Conservation (phyloP, 2,113 vertebrate genomes). For the Agelaius phoeniceus region DNA sequence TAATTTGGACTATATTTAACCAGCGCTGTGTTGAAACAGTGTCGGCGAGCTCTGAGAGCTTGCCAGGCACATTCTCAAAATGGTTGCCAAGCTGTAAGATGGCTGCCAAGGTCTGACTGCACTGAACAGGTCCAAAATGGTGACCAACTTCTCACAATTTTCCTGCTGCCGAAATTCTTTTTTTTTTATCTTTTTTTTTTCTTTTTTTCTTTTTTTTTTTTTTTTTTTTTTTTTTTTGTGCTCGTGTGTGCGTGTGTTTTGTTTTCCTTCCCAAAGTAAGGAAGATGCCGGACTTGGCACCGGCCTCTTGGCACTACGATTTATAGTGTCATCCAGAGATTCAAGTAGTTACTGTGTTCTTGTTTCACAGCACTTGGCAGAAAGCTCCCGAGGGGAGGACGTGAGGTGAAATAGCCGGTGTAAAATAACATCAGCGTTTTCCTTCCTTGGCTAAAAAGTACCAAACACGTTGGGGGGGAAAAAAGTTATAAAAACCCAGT, state of each 20-base stretch:
- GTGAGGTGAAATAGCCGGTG: conserved; percentile 70
- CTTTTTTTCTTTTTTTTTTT: background rate
- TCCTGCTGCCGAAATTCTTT: background rate
- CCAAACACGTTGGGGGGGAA: background rate
- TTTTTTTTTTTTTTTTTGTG: background rate
- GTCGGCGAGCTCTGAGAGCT: conserved; percentile 81
- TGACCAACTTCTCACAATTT: conserved; percentile 68
- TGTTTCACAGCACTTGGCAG: conserved; percentile 81
- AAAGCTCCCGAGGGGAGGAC: conserved; percentile 66
- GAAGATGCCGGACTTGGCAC: conserved; percentile 88
- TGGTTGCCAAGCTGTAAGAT: conserved; percentile 99
- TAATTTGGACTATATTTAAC: conserved; percentile 76
- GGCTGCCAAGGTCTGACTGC: conserved; percentile 89
- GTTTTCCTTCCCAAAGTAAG: conserved; percentile 61
- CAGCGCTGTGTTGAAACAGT: conserved; percentile 79
- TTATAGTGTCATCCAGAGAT: conserved; percentile 90
- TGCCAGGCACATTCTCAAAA: conserved; percentile 92
- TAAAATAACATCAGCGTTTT: conserved; percentile 54
- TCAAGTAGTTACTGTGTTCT: conserved; percentile 84
- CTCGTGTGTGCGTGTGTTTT: background rate
- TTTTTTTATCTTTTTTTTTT: background rate
- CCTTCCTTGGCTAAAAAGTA: conserved; percentile 58
- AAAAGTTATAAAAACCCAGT: background rate
- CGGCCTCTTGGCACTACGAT: conserved; percentile 82
- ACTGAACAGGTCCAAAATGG: conserved; percentile 78